Conservation (phyloP, 1,140 invertebrate species). For the Akabosia matsudoensis region DNA sequence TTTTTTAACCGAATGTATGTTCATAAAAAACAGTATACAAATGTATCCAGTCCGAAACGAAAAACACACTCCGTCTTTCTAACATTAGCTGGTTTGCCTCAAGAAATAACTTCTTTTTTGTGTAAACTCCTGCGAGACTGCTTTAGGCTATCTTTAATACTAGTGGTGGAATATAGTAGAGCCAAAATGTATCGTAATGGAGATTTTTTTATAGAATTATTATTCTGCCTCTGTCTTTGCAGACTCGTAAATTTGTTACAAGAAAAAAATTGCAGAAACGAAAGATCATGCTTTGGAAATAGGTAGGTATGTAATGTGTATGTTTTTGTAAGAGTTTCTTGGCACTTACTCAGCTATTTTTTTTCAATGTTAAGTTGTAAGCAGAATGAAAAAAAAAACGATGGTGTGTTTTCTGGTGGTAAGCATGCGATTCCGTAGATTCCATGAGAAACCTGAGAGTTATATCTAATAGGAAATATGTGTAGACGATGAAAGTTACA, state of each 20-base stretch:
- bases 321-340: background rate
- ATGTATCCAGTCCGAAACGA: background rate
- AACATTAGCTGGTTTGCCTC: background rate
- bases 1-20: background rate
- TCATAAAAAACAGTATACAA: background rate
- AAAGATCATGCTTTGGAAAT: background rate
- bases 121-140: background rate
- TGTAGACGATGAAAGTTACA: background rate
- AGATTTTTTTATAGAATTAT: background rate
- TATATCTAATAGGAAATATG: background rate
- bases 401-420: background rate
- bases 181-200: background rate
- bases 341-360: background rate
- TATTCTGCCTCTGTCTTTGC: background rate
- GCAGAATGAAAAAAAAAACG: background rate
- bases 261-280: background rate
- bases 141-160: background rate
- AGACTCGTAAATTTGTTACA: background rate
- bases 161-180: background rate
- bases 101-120: background rate
- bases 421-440: background rate
- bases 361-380: background rate
- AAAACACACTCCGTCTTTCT: background rate
- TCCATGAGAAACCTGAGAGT: background rate
- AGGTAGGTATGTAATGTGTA: background rate